Evolutionary conservation across 2,797 vertebrate genomes (phyloP).

Genomic region (Mormyrus proboscirostris): DNA sequence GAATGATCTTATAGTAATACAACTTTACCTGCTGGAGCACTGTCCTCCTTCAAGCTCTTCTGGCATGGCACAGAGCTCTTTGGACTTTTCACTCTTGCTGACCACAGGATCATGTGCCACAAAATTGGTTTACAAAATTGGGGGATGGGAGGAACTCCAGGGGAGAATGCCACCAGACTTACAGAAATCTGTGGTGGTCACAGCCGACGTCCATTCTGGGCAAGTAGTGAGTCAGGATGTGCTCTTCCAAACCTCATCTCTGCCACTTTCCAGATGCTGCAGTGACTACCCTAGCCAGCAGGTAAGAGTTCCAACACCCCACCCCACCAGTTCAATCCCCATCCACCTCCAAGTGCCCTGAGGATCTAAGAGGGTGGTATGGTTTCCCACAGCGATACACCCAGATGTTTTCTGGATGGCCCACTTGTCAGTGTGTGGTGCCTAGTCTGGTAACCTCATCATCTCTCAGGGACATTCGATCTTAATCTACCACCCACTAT

Average conservation of each 20-base stretch:
- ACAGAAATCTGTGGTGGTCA: background rate
- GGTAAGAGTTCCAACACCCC: background rate
- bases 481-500: conserved; percentile 31
- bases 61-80: background rate
- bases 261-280: background rate
- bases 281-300: background rate
- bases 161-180: background rate
- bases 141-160: background rate
- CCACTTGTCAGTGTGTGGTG: conserved; percentile 10
- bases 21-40: background rate
- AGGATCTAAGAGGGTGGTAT: background rate
- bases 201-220: background rate
- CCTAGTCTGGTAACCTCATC: conserved; percentile 43
- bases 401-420: conserved; percentile 3
- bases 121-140: background rate
- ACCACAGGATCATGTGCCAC: background rate
- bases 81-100: background rate
- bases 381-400: background rate
- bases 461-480: conserved; percentile 40
- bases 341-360: background rate
- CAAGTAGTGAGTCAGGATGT: background rate
- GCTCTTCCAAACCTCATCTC: background rate
- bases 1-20: background rate
- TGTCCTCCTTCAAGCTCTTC: background rate
- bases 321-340: background rate